Percentiles rank a stretch among this genome's conserved stretches.
Conservation (phyloP, 1,140 invertebrate species). For the Panonychus citri region DNA sequence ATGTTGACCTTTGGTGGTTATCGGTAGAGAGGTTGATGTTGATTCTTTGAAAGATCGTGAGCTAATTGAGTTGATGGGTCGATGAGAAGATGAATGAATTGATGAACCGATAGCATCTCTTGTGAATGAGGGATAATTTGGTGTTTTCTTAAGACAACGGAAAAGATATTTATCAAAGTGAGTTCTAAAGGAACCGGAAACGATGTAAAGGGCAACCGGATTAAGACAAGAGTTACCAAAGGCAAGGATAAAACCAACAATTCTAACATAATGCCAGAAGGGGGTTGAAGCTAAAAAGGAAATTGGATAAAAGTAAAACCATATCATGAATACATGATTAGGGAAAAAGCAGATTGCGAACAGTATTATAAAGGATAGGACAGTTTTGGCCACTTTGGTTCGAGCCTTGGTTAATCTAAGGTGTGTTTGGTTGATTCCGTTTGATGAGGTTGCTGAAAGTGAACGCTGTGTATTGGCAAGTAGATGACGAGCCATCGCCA, state of each 20-base stretch:
- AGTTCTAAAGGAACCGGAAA: background rate
- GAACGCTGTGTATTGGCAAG: slow-evolving; percentile 45
- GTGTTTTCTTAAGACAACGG: background rate
- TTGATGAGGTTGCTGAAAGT: slow-evolving; percentile 21
- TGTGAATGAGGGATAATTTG: no score
- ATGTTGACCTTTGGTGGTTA: no score
- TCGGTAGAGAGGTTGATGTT: no score
- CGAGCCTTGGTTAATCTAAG: background rate
- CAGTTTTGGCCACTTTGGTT: slow-evolving; percentile 49
- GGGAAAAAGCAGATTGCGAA: slow-evolving; percentile 75
- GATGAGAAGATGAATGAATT: no score
- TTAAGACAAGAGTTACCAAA: slow-evolving; percentile 3
- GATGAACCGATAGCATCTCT: no score
- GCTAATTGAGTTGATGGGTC: no score
- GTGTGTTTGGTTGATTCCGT: background rate
- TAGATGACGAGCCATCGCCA: slow-evolving; percentile 60
- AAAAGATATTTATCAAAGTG: background rate
- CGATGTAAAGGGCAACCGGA: background rate
- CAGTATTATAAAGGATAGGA: slow-evolving; percentile 63
- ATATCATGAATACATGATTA: slow-evolving; percentile 57
- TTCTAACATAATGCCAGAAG: slow-evolving; percentile 64
- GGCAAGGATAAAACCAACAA: slow-evolving; percentile 42
- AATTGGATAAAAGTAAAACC: slow-evolving; percentile 55
- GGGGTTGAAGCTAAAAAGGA: slow-evolving; percentile 45
- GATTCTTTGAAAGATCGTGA: no score